These are phyloP conservation scores for Spea bombifrons DNA, from an alignment of 2,113 vertebrate genomes.

Conservation along the genomic window DNA sequence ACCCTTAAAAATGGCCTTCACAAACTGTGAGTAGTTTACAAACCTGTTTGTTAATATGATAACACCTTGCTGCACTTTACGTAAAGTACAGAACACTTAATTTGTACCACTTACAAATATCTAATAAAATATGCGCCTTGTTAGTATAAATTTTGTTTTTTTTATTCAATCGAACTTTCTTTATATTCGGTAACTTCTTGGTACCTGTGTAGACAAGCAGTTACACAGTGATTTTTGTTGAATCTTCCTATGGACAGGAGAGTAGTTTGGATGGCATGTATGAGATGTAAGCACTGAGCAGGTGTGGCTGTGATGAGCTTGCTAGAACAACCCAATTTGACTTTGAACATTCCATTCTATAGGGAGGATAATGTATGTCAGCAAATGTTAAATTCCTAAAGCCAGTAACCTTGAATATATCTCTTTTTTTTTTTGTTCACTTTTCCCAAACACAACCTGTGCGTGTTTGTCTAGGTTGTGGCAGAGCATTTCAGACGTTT, in stretches of 20 bases:
- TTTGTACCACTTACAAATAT: too few relatives aligned
- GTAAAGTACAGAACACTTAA: too few relatives aligned
- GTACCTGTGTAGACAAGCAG: slow-evolving; percentile 29
- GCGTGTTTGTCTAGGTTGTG: background rate
- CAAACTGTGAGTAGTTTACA: too few relatives aligned
- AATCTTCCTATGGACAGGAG: background rate
- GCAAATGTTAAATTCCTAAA: background rate
- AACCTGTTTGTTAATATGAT: too few relatives aligned
- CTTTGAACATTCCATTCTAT: slow-evolving; percentile 38
- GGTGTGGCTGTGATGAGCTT: slow-evolving; percentile 22
- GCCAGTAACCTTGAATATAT: background rate
- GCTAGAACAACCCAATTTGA: slow-evolving; percentile 13
- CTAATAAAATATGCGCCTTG: too few relatives aligned
- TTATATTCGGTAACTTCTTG: background rate
- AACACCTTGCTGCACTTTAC: too few relatives aligned
- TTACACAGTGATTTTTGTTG: background rate
- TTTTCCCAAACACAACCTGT: background rate
- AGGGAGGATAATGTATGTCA: slow-evolving; percentile 4
- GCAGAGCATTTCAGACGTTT: background rate
- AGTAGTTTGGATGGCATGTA: background rate
- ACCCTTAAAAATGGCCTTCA: too few relatives aligned
- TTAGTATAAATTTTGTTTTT: too few relatives aligned
- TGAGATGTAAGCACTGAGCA: slow-evolving; percentile 1
- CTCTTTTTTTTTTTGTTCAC: background rate
- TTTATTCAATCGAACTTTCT: too few relatives aligned